These are phyloP conservation scores for Nothobranchius furzeri DNA, from an alignment of 2,113 vertebrate genomes.

Conservation along the genomic window DNA sequence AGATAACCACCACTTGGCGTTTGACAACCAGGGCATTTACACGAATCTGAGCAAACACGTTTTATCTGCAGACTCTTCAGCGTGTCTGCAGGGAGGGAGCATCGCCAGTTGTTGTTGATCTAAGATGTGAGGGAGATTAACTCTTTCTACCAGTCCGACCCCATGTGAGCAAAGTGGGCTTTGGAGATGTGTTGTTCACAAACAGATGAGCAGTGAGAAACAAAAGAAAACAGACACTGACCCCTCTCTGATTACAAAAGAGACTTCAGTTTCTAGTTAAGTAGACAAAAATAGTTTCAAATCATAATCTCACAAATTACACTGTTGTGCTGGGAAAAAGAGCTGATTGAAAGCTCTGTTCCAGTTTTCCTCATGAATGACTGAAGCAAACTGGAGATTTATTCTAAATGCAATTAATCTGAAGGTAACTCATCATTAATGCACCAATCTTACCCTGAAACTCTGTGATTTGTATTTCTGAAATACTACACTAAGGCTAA, in stretches of 20 bases:
- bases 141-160: conserved; percentile 6
- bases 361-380: too few species aligned
- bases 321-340: too few species aligned
- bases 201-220: background rate
- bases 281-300: too few species aligned
- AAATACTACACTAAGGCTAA: too few species aligned
- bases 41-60: conserved; percentile 71
- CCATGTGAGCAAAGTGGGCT: background rate
- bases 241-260: background rate
- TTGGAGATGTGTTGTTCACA: background rate
- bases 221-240: background rate
- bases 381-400: too few species aligned
- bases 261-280: too few species aligned
- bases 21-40: conserved; percentile 74
- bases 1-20: conserved; percentile 52
- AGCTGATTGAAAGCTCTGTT: too few species aligned
- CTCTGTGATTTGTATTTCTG: too few species aligned
- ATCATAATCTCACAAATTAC: too few species aligned
- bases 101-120: conserved; percentile 68
- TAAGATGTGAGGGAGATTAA: conserved; percentile 69
- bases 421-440: too few species aligned
- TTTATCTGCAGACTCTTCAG: conserved; percentile 65
- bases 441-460: too few species aligned
- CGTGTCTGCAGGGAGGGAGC: conserved; percentile 54
- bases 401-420: too few species aligned